These are phyloP conservation scores for Platerodrilus igneus DNA, from an alignment of 2,888 invertebrate genomes.

Conservation along the genomic window DNA sequence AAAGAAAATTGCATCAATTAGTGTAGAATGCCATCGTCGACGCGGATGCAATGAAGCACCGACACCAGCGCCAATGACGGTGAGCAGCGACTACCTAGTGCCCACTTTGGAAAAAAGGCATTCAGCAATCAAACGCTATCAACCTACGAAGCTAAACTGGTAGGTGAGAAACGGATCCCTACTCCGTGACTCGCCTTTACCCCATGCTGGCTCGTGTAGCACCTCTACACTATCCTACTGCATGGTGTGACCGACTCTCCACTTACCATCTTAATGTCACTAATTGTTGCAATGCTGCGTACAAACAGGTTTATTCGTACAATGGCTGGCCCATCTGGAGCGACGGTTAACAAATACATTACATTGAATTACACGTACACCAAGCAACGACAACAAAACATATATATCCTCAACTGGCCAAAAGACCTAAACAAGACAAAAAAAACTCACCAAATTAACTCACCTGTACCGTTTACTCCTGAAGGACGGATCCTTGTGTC, in stretches of 20 bases:
- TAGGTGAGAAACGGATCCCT: conserved; percentile 27
- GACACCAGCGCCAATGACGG: conserved; percentile 36
- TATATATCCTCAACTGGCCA: conserved; percentile 23
- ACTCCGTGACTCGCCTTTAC: conserved; percentile 35
- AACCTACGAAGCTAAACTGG: conserved; percentile 43
- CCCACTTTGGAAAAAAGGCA: conserved; percentile 38
- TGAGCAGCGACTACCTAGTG: conserved; percentile 31
- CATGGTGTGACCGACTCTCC: conserved; percentile 38
- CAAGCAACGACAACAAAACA: conserved; percentile 38
- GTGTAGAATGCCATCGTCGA: conserved; percentile 35
- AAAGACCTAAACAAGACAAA: conserved; percentile 23
- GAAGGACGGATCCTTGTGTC: conserved; percentile 91
- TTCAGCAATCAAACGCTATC: conserved; percentile 44
- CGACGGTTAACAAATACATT: conserved; percentile 44
- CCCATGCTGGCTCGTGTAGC: conserved; percentile 44
- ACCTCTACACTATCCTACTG: conserved; percentile 45
- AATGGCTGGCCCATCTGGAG: conserved; percentile 90
- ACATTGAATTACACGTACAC: conserved; percentile 43
- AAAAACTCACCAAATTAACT: conserved; percentile 40
- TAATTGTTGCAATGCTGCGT: conserved; percentile 96
- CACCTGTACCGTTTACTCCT: conserved; percentile 92
- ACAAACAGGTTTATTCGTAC: conserved; percentile 98
- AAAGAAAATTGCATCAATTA: conserved; percentile 43
- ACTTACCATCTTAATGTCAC: conserved; percentile 99
- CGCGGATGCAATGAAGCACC: conserved; percentile 41